Evolutionary conservation across 2,888 invertebrate genomes (phyloP).

Genomic region (Pachymerium ferrugineum): DNA sequence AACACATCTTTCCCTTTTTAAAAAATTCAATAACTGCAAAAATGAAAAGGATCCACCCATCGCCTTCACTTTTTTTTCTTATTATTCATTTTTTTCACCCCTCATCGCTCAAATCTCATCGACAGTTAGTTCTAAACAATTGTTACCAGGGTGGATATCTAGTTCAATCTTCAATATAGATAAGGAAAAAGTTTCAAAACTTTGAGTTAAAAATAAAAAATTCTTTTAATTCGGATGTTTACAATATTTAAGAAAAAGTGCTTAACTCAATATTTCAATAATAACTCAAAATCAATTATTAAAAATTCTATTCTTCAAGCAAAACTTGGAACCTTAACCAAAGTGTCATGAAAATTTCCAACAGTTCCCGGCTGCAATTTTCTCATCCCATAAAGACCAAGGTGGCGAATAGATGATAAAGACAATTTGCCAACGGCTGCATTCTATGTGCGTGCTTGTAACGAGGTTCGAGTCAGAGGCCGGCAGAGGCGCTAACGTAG

Average conservation of each 20-base stretch:
- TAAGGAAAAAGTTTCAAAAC: too few relatives aligned
- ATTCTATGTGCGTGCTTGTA: constrained; percentile 2
- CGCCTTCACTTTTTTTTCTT: neutral
- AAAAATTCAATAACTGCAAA: neutral
- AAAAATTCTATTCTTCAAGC: too few relatives aligned
- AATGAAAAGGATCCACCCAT: neutral
- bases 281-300: too few relatives aligned
- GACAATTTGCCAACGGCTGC: constrained; percentile 8
- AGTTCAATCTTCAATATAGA: neutral
- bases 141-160: neutral
- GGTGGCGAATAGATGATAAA: neutral
- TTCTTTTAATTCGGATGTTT: too few relatives aligned
- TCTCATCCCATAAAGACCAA: too few relatives aligned
- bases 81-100: neutral
- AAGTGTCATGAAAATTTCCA: too few relatives aligned
- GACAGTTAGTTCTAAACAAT: neutral
- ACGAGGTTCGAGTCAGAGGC: constrained; percentile 27
- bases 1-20: neutral
- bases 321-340: too few relatives aligned
- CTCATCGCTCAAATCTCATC: neutral
- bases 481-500: constrained; percentile 30
- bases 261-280: too few relatives aligned
- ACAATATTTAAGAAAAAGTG: too few relatives aligned
- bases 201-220: too few relatives aligned
- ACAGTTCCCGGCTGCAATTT: too few relatives aligned